phyloP scores from a whole-genome alignment of 2,113 vertebrate species.

The Stegostoma tigrinum region DNA sequence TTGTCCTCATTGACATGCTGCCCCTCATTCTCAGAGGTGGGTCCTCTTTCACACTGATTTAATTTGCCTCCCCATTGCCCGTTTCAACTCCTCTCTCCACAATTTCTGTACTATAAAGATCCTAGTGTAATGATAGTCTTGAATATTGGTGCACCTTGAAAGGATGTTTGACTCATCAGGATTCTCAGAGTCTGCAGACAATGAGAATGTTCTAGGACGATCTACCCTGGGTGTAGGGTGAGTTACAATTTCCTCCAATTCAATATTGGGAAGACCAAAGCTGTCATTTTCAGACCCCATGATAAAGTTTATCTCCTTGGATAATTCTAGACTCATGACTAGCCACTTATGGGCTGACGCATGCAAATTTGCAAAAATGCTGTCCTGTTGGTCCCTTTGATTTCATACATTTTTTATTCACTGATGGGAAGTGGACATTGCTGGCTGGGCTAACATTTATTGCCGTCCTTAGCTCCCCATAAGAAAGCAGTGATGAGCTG shows the following conservation, averaged over 20 bases:
- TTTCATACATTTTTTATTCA: not conserved
- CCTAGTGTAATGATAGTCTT: not conserved
- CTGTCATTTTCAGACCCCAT: not conserved
- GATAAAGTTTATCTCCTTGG: not conserved
- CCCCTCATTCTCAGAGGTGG: not conserved
- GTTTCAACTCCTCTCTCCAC: not conserved
- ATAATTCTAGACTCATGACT: not conserved
- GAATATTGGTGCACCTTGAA: not conserved
- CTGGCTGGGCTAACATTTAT: too few species aligned
- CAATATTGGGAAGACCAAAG: not conserved
- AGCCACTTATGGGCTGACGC: not conserved
- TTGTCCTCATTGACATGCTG: not conserved
- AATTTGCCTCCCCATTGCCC: not conserved
- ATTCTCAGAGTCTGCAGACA: not conserved
- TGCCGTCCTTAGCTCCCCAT: too few species aligned
- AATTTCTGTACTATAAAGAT: not conserved
- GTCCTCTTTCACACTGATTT: not conserved
- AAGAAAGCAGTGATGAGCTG: too few species aligned
- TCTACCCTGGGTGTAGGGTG: not conserved
- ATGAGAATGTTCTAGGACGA: not conserved
- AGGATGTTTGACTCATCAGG: not conserved
- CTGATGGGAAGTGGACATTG: too few species aligned
- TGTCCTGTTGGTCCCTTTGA: not conserved
- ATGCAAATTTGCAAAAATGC: not conserved
- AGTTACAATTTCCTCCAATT: not conserved